Conservation (phyloP, 2,888 invertebrate species). For the Amorpha juglandis region DNA sequence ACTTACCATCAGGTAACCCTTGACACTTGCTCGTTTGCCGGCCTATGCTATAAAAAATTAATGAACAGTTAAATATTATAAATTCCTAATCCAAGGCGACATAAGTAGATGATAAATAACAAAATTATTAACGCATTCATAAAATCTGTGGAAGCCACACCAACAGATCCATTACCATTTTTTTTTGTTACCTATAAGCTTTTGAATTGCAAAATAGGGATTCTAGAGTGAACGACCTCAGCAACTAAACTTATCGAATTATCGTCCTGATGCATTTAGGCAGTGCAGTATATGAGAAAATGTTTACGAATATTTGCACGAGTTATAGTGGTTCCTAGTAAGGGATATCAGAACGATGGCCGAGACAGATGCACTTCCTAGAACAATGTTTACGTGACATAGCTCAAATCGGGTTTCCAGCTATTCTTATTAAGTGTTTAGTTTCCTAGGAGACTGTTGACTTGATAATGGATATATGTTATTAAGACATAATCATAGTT, state of each 20-base stretch:
- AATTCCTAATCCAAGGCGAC: no score
- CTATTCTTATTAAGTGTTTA: slow-evolving; percentile 44
- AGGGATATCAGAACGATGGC: slow-evolving; percentile 50
- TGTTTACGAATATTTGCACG: slow-evolving; percentile 58
- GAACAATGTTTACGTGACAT: slow-evolving; percentile 55
- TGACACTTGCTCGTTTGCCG: no score
- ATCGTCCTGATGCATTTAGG: slow-evolving; percentile 33
- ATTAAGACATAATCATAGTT: no score
- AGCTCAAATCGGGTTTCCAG: slow-evolving; percentile 47
- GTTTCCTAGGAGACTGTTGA: slow-evolving; percentile 3
- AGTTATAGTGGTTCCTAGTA: slow-evolving; percentile 48
- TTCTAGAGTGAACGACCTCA: slow-evolving; percentile 24
- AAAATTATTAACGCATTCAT: no score
- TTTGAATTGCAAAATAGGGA: slow-evolving; percentile 20
- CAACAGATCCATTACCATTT: not conserved
- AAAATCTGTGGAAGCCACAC: not conserved
- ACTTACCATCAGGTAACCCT: no score
- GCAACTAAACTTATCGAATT: slow-evolving; percentile 22
- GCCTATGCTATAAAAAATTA: no score
- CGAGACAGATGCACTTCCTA: slow-evolving; percentile 56
- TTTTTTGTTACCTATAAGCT: not conserved
- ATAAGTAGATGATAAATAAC: no score
- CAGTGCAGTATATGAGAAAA: slow-evolving; percentile 32
- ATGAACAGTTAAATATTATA: no score
- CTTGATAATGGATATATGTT: slow-evolving; percentile 3